phyloP scores from a whole-genome alignment of 2,888 invertebrate species.

The Drosophila emarginata region DNA sequence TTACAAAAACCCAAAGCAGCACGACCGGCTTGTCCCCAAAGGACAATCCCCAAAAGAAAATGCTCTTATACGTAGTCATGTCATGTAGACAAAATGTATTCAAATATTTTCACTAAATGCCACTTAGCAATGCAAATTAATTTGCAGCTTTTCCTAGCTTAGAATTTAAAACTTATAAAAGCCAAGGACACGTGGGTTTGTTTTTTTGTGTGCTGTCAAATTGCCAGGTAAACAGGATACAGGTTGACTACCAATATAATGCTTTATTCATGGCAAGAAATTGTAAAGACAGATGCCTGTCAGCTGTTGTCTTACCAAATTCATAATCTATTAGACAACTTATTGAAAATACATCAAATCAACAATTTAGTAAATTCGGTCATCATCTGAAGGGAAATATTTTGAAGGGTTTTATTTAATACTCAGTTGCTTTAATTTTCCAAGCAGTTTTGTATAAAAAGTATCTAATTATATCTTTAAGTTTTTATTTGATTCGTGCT shows the following conservation, averaged over 20 bases:
- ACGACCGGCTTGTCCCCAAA: background rate
- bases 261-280: slow-evolving; percentile 37
- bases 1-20: background rate
- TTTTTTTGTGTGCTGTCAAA: slow-evolving; percentile 23
- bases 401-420: background rate
- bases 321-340: slow-evolving; percentile 57
- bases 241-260: slow-evolving; percentile 33
- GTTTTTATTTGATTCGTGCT: too few relatives aligned
- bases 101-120: slow-evolving; percentile 51
- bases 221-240: slow-evolving; percentile 42
- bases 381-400: background rate
- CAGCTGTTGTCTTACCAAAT: slow-evolving; percentile 31
- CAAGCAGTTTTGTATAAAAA: too few relatives aligned
- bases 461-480: too few relatives aligned
- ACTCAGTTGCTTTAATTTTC: too few relatives aligned
- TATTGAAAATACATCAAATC: slow-evolving; percentile 29
- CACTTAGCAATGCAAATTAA: slow-evolving; percentile 65
- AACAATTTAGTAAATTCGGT: background rate
- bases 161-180: slow-evolving; percentile 12
- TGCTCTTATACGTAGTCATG: slow-evolving; percentile 23
- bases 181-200: slow-evolving; percentile 36
- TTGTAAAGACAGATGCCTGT: slow-evolving; percentile 9
- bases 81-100: slow-evolving; percentile 28
- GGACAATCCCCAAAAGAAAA: background rate
- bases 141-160: slow-evolving; percentile 31